phyloP scores from a whole-genome alignment of 2,797 vertebrate genomes.

The Tarsius wallacei region DNA sequence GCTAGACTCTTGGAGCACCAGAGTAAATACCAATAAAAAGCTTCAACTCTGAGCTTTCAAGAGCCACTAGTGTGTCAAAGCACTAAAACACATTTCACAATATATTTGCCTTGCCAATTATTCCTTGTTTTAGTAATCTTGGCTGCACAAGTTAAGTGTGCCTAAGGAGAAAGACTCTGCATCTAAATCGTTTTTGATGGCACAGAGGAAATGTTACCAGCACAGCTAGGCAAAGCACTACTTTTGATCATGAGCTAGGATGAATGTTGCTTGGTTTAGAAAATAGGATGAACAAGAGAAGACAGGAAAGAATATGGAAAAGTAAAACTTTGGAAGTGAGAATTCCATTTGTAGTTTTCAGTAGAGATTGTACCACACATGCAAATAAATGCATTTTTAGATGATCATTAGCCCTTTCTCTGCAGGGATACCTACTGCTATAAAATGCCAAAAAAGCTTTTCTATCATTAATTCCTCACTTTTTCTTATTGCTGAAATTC shows the following conservation, averaged over 20 bases:
- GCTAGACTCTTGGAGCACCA: slow-evolving; percentile 37
- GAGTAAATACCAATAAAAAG: slow-evolving; percentile 69
- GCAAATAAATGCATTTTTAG: slow-evolving; percentile 90
- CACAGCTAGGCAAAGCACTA: not conserved
- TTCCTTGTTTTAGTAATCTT: slow-evolving; percentile 67
- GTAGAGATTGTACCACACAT: slow-evolving; percentile 88
- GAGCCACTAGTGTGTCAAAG: slow-evolving; percentile 64
- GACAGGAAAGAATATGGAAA: slow-evolving; percentile 86
- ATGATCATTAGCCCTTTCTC: slow-evolving; percentile 89
- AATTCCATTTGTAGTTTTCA: slow-evolving; percentile 84
- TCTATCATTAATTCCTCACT: slow-evolving; percentile 88
- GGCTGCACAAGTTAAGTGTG: slow-evolving; percentile 38
- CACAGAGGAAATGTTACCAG: not conserved
- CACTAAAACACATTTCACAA: slow-evolving; percentile 73
- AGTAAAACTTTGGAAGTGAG: slow-evolving; percentile 74
- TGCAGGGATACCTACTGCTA: slow-evolving; percentile 86
- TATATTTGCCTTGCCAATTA: slow-evolving; percentile 18
- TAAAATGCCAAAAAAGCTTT: slow-evolving; percentile 90
- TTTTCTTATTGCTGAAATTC: slow-evolving; percentile 89
- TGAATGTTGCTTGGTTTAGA: slow-evolving; percentile 79
- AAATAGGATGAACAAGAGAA: slow-evolving; percentile 83
- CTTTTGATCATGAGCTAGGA: slow-evolving; percentile 52
- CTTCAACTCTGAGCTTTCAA: slow-evolving; percentile 67
- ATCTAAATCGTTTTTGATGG: slow-evolving; percentile 33
- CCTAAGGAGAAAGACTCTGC: slow-evolving; percentile 50